Evolutionary conservation across 2,888 invertebrate species (phyloP).

Genomic region (Papilio demoleus): DNA sequence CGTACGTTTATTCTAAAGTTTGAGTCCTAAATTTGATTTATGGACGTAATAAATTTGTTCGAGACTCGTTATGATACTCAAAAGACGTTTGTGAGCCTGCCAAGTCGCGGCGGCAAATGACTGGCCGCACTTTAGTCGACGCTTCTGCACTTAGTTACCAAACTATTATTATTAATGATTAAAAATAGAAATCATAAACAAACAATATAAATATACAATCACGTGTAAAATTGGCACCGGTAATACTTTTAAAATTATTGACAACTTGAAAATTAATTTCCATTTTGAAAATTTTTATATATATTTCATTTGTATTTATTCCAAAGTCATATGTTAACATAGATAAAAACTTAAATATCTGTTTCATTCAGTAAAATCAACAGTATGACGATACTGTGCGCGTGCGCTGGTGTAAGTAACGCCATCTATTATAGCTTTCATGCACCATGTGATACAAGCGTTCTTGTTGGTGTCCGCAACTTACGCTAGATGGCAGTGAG

Average conservation of each 20-base stretch:
- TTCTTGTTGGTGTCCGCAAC: conserved; percentile 1
- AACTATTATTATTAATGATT: conserved; percentile 24
- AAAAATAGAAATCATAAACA: conserved; percentile 26
- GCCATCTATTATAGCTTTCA: conserved; percentile 60
- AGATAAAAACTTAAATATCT: not conserved
- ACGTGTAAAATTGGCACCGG: not conserved
- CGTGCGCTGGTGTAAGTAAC: conserved; percentile 47
- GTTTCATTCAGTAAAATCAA: not conserved
- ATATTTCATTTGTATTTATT: not conserved
- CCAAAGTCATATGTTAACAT: not conserved
- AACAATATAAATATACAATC: conserved; percentile 17
- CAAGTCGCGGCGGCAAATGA: conserved; percentile 66
- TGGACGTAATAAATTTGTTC: conserved; percentile 68
- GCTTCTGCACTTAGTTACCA: conserved; percentile 35
- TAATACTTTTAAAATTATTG: not conserved
- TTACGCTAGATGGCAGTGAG: not conserved
- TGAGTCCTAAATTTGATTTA: conserved; percentile 72
- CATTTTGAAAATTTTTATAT: not conserved
- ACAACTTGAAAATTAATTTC: not conserved
- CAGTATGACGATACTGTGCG: not conserved
- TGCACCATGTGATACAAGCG: conserved; percentile 16
- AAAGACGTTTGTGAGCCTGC: conserved; percentile 74
- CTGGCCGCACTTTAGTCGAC: conserved; percentile 46
- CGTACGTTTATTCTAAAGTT: conserved; percentile 55
- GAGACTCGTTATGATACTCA: conserved; percentile 67